Percentiles rank a stretch among this genome's conserved stretches.
Conservation (phyloP, 2,113 vertebrate genomes). For the Leptobrachium ailaonicum region DNA sequence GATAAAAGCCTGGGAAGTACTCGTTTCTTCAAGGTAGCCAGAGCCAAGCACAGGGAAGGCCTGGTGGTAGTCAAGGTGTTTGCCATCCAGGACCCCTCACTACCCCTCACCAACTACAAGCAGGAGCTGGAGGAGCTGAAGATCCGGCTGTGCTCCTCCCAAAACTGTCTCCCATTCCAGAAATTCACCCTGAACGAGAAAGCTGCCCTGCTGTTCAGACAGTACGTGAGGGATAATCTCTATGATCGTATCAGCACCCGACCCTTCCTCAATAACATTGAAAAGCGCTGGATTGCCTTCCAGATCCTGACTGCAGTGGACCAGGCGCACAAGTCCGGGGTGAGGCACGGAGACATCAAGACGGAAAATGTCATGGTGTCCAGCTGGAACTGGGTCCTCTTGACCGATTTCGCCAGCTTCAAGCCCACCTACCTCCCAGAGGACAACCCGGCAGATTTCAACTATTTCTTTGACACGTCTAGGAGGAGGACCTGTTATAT, state of each 20-base stretch:
- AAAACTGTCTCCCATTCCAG: constrained; percentile 95
- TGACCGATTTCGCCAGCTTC: constrained; percentile 96
- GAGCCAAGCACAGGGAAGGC: constrained; percentile 92
- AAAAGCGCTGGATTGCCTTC: constrained; percentile 97
- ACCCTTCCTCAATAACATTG: constrained; percentile 91
- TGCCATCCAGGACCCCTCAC: constrained; percentile 93
- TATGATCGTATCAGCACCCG: constrained; percentile 95
- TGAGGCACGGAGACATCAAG: constrained; percentile 96
- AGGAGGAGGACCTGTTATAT: constrained; percentile 93
- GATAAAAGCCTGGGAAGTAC: constrained; percentile 96
- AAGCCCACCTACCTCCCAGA: constrained; percentile 96
- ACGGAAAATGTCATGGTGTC: constrained; percentile 98
- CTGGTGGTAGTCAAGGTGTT: constrained; percentile 96
- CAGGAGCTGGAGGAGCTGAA: constrained; percentile 96
- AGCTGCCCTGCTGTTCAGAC: constrained; percentile 90
- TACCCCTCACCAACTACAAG: constrained; percentile 91
- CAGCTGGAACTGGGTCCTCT: constrained; percentile 97
- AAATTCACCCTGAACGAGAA: constrained; percentile 88
- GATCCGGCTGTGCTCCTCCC: constrained; percentile 87
- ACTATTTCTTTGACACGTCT: constrained; percentile 97
- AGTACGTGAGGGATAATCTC: constrained; percentile 94
- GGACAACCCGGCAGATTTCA: constrained; percentile 97
- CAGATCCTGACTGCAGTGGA: constrained; percentile 93
- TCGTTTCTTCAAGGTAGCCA: constrained; percentile 95
- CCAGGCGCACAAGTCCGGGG: constrained; percentile 91